Percentiles rank a stretch among this genome's conserved stretches.
These are phyloP conservation scores for Cyanistes caeruleus DNA, from an alignment of 2,113 vertebrate species.

Conservation along the genomic window DNA sequence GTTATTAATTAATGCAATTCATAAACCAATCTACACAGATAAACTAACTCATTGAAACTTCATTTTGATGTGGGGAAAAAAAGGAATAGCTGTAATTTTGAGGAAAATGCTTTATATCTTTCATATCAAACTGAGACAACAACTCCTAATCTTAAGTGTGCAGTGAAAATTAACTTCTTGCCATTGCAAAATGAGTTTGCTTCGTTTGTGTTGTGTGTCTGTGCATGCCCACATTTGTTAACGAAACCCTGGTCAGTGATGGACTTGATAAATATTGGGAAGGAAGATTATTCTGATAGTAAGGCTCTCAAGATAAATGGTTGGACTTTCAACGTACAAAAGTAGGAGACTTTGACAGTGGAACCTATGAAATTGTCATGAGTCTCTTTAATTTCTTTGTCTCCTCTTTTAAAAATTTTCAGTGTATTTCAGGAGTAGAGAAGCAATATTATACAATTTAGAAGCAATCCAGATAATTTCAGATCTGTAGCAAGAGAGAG, in stretches of 20 bases:
- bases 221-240: not conserved
- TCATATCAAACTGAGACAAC: not conserved
- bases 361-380: not conserved
- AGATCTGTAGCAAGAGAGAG: not conserved
- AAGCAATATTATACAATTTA: not conserved
- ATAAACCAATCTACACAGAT: not conserved
- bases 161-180: not conserved
- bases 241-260: not conserved
- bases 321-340: not conserved
- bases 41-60: not conserved
- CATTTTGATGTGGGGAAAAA: not conserved
- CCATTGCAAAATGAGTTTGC: not conserved
- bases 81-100: not conserved
- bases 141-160: not conserved
- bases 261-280: not conserved
- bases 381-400: not conserved
- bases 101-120: not conserved
- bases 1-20: slow-evolving; percentile 5
- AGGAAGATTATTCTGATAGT: not conserved
- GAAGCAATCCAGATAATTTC: not conserved
- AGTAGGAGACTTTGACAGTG: not conserved
- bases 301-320: not conserved
- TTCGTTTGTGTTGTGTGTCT: not conserved
- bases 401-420: not conserved
- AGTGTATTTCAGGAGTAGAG: not conserved